Evolutionary conservation across 2,113 vertebrate species (phyloP).

Genomic region (Gopherus flavomarginatus): DNA sequence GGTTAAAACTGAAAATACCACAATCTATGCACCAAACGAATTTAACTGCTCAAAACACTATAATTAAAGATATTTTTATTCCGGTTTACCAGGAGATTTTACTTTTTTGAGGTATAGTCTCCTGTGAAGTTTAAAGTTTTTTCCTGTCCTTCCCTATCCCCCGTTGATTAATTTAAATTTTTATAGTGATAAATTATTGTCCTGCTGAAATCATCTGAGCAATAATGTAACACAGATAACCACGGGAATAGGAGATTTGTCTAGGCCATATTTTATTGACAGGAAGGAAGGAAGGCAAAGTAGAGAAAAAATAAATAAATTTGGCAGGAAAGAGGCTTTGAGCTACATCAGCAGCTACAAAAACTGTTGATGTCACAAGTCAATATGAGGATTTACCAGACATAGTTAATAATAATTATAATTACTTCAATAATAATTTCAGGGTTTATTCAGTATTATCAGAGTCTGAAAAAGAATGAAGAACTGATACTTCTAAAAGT

Average conservation of each 20-base stretch:
- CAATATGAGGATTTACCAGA: not conserved
- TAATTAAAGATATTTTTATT: not conserved
- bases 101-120: slow-evolving; percentile 6
- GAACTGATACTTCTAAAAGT: not conserved
- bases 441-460: not conserved
- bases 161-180: slow-evolving; percentile 26
- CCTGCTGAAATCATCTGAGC: slow-evolving; percentile 55
- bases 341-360: slow-evolving; percentile 64
- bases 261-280: slow-evolving; percentile 64
- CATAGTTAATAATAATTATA: not conserved
- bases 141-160: not conserved
- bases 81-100: slow-evolving; percentile 33
- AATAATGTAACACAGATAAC: slow-evolving; percentile 32
- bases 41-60: slow-evolving; percentile 14
- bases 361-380: slow-evolving; percentile 9
- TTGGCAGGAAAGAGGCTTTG: not conserved
- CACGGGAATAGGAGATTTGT: slow-evolving; percentile 32
- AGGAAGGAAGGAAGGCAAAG: slow-evolving; percentile 59
- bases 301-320: slow-evolving; percentile 17
- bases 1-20: not conserved
- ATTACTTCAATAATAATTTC: not conserved
- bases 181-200: slow-evolving; percentile 26
- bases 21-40: not conserved
- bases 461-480: not conserved
- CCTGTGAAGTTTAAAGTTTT: not conserved